Base-by-base conservation (phyloP, 2,113 vertebrate genomes). In the Elachura formosa region DNA sequence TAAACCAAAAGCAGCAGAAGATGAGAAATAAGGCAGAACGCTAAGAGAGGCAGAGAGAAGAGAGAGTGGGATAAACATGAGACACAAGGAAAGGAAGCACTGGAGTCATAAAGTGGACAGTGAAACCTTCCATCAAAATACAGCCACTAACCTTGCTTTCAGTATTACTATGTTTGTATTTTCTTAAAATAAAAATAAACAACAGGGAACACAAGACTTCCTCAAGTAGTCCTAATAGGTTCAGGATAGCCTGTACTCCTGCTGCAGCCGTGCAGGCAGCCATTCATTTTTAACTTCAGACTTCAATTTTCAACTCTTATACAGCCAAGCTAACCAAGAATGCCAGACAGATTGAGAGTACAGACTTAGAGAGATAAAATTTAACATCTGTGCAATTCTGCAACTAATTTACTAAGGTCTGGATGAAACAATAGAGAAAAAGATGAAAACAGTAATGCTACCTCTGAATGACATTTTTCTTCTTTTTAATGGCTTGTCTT, bases 381-480 rank as follows among this genome's bases (percentile, higher is more conserved):
- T 61, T 29, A 84, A 46, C 21, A 82, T 10, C 24, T 46, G 14
- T 41, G 62, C 28, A 94, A 49, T 28, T 75, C 41, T 41, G 41
- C 19, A 83, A 48, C 25, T 66, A 49, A 81, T 56, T 45, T 51
- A 52, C 16, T 64, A 58, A 36, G 26, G 29, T 17, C 11, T 74
- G 4, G 19, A 13, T 33, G 9, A 52, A 86, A 81, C 11, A 81
- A 38, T 11, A 38, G 0, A 52, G 11, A 19, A 74, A 55, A 67
- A 68, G 8, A 78, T 7, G 7, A 84, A 14, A 68, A 31, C 5
- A 43, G 62, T 19, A 88, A 54, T 9, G 22, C 69, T 96, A 98
- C 98, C 98, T 99, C 96, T 99, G 98, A 77, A 99, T 98, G 58
- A 99, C 98, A 3, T 99, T 99, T 91, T 99, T 99, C 95, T 99